Percentiles rank a stretch among this genome's conserved stretches.
Conservation (phyloP, 1,140 invertebrate species). For the Ridgeia piscesae region DNA sequence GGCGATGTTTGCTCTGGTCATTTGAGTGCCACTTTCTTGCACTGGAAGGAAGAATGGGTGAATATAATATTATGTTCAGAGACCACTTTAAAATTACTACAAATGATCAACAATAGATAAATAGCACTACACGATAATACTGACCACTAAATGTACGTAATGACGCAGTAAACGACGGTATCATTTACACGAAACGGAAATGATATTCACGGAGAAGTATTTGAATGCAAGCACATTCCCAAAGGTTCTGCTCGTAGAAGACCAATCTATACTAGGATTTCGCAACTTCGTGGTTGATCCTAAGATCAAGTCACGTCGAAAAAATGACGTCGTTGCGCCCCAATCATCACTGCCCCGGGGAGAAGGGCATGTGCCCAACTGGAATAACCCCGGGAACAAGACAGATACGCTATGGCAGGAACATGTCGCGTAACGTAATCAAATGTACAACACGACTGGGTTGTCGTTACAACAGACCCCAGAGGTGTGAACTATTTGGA, state of each 20-base stretch:
- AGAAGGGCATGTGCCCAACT: too few species aligned
- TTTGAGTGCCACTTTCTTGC: not conserved
- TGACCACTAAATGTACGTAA: too few species aligned
- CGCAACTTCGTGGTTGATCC: not conserved
- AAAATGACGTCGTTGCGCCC: too few species aligned
- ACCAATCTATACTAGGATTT: not conserved
- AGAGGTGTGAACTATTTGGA: not conserved
- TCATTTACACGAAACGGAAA: too few species aligned
- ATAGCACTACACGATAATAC: too few species aligned
- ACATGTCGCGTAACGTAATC: not conserved
- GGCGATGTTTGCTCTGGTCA: not conserved
- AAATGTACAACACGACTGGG: not conserved
- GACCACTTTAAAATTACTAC: not conserved
- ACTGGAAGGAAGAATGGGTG: not conserved
- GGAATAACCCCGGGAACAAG: not conserved
- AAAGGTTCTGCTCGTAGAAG: not conserved
- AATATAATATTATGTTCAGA: not conserved
- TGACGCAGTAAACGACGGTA: too few species aligned
- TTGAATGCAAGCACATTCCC: too few species aligned
- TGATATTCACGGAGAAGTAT: too few species aligned
- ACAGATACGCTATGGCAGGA: not conserved
- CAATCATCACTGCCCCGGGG: too few species aligned
- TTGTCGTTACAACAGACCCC: not conserved
- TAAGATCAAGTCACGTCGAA: too few species aligned
- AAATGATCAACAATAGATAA: not conserved